These are phyloP conservation scores for Lithophane leautieri DNA, from an alignment of 2,888 invertebrate species.

Conservation along the genomic window DNA sequence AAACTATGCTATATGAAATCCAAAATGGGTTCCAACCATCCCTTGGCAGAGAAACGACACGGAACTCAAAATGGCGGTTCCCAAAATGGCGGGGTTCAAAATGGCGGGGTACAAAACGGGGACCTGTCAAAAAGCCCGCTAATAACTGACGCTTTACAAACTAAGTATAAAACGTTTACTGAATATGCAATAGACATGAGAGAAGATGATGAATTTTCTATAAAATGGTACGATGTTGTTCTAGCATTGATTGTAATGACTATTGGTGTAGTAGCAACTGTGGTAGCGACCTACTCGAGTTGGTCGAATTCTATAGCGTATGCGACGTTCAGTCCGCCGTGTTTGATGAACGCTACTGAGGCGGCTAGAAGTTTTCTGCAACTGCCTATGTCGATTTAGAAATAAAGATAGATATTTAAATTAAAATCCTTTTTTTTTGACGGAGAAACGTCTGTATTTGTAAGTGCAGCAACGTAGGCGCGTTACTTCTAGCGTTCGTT, in stretches of 20 bases:
- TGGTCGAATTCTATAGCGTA: constrained; percentile 91
- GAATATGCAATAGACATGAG: constrained; percentile 59
- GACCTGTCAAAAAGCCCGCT: constrained; percentile 76
- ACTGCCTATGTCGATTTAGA: constrained; percentile 35
- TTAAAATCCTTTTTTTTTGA: background rate
- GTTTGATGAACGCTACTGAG: constrained; percentile 92
- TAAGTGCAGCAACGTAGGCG: no score
- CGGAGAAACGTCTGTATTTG: background rate
- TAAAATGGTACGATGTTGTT: constrained; percentile 87
- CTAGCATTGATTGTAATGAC: constrained; percentile 91
- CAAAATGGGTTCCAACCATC: constrained; percentile 52
- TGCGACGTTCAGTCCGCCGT: constrained; percentile 93
- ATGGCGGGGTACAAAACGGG: constrained; percentile 49
- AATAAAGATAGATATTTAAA: no score
- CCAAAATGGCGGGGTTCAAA: constrained; percentile 60
- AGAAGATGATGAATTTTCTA: constrained; percentile 73
- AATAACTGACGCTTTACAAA: constrained; percentile 68
- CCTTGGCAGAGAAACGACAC: constrained; percentile 15
- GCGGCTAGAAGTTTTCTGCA: constrained; percentile 83
- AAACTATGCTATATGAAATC: constrained; percentile 91
- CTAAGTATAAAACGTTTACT: constrained; percentile 81
- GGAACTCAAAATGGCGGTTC: background rate
- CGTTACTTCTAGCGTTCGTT: background rate
- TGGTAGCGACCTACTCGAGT: constrained; percentile 93
- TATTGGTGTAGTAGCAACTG: constrained; percentile 92